Evolutionary conservation across 37 sponge, comb jelly and placozoan genomes (phyloP), one percentile per base, ranked within the genome.

Genomic region (Tethya wilhelma): DNA sequence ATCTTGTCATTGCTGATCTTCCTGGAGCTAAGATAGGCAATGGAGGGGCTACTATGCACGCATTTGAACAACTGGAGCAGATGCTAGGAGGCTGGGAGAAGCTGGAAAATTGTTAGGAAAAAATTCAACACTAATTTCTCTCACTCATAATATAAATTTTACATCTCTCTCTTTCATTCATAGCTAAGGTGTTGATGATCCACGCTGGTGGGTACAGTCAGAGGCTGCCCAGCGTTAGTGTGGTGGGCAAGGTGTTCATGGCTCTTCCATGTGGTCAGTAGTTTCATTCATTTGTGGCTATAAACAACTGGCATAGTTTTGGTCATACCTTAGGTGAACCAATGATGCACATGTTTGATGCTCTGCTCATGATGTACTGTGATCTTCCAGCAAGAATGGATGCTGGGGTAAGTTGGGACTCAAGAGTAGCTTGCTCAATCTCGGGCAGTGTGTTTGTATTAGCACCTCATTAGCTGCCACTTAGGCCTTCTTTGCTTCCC

Each of bases 151-250:
- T 28, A 14, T 19, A 4, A 28, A 31, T 32, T 55, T 20, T 11
- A 42, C 70, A n/a, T 42, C 44, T 11, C 7, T 69, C 7, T 42
- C 70, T 42, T 44, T 56, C 55, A 23, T 65, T 25, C 25, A 1
- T 37, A 90, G 90, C 76, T 20, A 81, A 78, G 41, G 79, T 93
- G 20, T 62, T 93, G 30, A 46, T 93, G 25, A 64, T 93, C 17
- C 87, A 89, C 82, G 94, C 94, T 77, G 94, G 94, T 38, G 94
- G 94, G 1, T 93, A 82, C 44, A 93, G 94, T 73, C 94, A 93
- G 56, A 68, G 94, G 11, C 67, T 93, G 30, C 90, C 94, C 44
- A 81, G 62, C 59, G 77, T 80, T 59, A 93, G 91, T 90, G 94
- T 78, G 20, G 22, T 89, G 1, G 94, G 94, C 20, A 93, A 93